These are phyloP conservation scores for Theonella swinhoei DNA, from an alignment of 37 sponge, comb jelly and placozoan genomes.

Conservation along the genomic window DNA sequence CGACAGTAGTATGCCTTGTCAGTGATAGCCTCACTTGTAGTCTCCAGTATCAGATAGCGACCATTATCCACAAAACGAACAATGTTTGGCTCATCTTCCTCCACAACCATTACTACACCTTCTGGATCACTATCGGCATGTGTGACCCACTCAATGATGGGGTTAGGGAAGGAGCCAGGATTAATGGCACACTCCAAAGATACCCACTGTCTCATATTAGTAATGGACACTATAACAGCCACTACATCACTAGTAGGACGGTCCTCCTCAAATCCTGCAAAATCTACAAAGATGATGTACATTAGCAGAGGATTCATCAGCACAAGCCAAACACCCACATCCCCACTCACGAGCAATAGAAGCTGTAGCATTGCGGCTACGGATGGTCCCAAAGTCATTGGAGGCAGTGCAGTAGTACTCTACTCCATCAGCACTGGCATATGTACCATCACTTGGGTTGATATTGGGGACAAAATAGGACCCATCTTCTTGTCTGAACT, in stretches of 20 bases:
- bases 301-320: background rate
- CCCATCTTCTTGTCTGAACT: background rate
- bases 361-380: constrained; percentile 43
- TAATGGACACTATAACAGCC: background rate
- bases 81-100: background rate
- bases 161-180: constrained; percentile 12
- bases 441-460: background rate
- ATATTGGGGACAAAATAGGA: constrained; percentile 6
- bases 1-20: constrained; percentile 28
- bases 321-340: background rate
- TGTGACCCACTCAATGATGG: constrained; percentile 16
- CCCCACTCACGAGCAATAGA: constrained; percentile 39
- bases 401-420: constrained; percentile 54
- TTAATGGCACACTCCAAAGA: constrained; percentile 27
- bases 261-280: constrained; percentile 47
- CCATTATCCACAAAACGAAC: constrained; percentile 20
- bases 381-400: constrained; percentile 51
- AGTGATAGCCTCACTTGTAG: background rate
- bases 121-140: background rate
- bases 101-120: background rate
- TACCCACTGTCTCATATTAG: background rate
- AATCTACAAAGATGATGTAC: constrained; percentile 13
- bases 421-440: constrained; percentile 39
- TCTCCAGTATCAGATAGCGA: constrained; percentile 30
- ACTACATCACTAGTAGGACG: background rate